These are phyloP conservation scores for Caradrina kadenii DNA, from an alignment of 2,888 invertebrate species.

Conservation along the genomic window DNA sequence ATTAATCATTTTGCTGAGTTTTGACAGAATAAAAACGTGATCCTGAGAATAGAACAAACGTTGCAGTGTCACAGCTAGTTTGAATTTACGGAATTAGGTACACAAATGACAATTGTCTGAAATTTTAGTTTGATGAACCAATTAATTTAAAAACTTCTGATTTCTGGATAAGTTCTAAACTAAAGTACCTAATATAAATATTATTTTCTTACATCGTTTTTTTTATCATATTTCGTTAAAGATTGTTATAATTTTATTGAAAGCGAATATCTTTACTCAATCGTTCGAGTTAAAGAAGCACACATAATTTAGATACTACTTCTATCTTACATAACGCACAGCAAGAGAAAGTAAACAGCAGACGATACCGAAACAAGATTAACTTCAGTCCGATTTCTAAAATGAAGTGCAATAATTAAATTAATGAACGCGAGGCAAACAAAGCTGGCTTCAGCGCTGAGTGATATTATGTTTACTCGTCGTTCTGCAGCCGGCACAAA, in stretches of 20 bases:
- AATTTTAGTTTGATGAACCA: background rate
- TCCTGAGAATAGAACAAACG: background rate
- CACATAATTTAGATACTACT: constrained; percentile 6
- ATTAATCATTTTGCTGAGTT: constrained; percentile 37
- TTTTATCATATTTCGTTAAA: background rate
- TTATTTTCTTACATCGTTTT: too few relatives aligned
- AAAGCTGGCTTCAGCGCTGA: constrained; percentile 42
- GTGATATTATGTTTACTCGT: constrained; percentile 65
- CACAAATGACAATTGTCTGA: background rate
- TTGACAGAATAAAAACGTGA: constrained; percentile 15
- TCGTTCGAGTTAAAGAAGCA: background rate
- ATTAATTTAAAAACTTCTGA: background rate
- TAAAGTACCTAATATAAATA: background rate
- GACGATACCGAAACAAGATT: constrained; percentile 23
- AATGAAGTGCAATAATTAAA: constrained; percentile 64
- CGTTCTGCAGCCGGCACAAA: constrained; percentile 43
- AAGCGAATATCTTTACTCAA: background rate
- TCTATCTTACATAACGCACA: constrained; percentile 17
- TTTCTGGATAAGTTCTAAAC: background rate
- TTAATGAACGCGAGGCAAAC: constrained; percentile 68
- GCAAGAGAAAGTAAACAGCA: constrained; percentile 5
- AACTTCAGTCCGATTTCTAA: constrained; percentile 37
- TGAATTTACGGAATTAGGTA: background rate
- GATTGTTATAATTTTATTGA: background rate
- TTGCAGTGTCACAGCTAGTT: background rate